Conservation (phyloP, 2,113 vertebrate genomes). For the Hypomesus transpacificus region DNA sequence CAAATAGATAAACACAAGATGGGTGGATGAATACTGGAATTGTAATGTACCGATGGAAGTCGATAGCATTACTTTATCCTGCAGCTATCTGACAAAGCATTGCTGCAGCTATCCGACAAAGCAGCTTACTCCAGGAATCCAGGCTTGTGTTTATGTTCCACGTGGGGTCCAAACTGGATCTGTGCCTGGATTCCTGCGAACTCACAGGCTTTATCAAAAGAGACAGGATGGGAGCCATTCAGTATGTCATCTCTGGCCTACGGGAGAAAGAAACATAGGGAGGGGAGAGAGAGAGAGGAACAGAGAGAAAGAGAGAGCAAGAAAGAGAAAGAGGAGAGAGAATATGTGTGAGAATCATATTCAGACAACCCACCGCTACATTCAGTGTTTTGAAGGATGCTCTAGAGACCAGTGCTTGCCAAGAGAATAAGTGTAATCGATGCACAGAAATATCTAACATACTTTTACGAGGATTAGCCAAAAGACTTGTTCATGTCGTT, state of each 20-base stretch:
- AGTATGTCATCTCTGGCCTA: conserved; percentile 98
- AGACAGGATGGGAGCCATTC: conserved; percentile 97
- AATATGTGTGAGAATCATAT: neutral
- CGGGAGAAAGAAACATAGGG: conserved; percentile 9
- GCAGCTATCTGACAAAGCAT: conserved; percentile 23
- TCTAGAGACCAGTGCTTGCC: conserved; percentile 19
- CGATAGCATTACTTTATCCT: conserved; percentile 3
- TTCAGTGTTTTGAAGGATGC: conserved; percentile 28
- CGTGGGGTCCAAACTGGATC: conserved; percentile 98
- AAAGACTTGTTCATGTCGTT: conserved; percentile 39
- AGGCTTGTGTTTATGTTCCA: conserved; percentile 97
- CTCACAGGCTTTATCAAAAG: conserved; percentile 98
- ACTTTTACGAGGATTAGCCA: conserved; percentile 16
- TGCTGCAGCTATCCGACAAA: conserved; percentile 21
- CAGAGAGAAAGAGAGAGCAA: conserved; percentile 13
- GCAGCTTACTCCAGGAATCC: conserved; percentile 94
- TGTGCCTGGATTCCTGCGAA: conserved; percentile 97
- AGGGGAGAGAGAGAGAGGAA: conserved; percentile 42
- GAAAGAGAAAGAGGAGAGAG: conserved; percentile 1
- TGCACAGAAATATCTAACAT: conserved; percentile 15
- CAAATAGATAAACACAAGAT: conserved; percentile 28
- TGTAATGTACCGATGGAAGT: conserved; percentile 18
- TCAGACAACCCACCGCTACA: conserved; percentile 24
- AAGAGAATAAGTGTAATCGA: conserved; percentile 23
- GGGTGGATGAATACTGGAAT: neutral